Evolutionary conservation across 2,797 vertebrate genomes (phyloP).

Genomic region (Diceros bicornis): DNA sequence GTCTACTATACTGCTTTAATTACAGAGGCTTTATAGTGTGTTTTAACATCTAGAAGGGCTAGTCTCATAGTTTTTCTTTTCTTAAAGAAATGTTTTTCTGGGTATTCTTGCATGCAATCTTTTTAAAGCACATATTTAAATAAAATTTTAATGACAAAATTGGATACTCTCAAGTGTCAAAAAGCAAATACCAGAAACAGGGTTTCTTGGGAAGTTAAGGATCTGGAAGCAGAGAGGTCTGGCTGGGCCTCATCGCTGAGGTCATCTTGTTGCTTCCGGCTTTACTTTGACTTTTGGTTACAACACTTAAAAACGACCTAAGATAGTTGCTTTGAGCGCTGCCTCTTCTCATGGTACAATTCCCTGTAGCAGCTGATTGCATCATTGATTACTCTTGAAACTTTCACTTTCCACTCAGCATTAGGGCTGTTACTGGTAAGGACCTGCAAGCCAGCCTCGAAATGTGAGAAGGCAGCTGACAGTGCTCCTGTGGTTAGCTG

Average conservation of each 20-base stretch:
- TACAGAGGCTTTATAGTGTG: not conserved
- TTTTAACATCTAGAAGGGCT: not conserved
- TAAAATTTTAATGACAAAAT: constrained; percentile 21
- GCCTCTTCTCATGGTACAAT: constrained; percentile 37
- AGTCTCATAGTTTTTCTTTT: not conserved
- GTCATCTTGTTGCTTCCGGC: not conserved
- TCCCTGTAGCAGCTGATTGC: constrained; percentile 61
- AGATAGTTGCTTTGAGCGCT: not conserved
- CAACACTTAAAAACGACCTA: not conserved
- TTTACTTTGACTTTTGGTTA: not conserved
- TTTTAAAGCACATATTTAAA: constrained; percentile 6
- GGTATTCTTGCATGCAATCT: not conserved
- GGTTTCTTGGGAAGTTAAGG: not conserved
- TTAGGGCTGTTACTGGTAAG: not conserved
- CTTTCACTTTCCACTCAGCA: not conserved
- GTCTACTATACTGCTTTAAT: not conserved
- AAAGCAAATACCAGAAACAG: constrained; percentile 4
- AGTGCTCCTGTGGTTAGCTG: not conserved
- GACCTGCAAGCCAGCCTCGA: not conserved
- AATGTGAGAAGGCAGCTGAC: not conserved
- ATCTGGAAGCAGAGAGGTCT: not conserved
- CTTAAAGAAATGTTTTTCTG: not conserved
- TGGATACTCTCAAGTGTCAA: not conserved
- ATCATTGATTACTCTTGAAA: not conserved
- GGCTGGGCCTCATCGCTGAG: not conserved